A percentile compares a stretch with the other conserved stretches of the same genome.
Evolutionary conservation across 2,888 invertebrate species (phyloP).

Genomic region (Drosophila tanythrix): DNA sequence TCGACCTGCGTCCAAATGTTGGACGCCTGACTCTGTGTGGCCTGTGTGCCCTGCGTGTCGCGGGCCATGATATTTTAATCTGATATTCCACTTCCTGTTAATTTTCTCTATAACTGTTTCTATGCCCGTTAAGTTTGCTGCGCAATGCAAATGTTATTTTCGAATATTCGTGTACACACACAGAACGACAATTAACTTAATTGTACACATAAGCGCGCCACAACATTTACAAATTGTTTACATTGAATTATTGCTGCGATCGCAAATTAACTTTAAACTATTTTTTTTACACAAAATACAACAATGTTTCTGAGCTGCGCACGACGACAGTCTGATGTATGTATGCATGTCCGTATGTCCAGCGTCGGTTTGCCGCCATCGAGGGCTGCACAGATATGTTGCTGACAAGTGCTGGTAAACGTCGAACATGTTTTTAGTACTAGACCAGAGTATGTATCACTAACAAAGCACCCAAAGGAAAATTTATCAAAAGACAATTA

Average conservation of each 20-base stretch:
- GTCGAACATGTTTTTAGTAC: background rate
- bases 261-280: slow-evolving; percentile 11
- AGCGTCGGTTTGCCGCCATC: slow-evolving; percentile 27
- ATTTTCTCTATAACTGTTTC: slow-evolving; percentile 34
- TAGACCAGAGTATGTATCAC: background rate
- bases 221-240: slow-evolving; percentile 30
- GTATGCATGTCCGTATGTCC: slow-evolving; percentile 5
- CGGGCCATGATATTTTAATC: slow-evolving; percentile 72
- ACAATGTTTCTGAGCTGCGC: slow-evolving; percentile 32
- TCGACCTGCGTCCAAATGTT: slow-evolving; percentile 83
- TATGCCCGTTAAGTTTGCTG: slow-evolving; percentile 40
- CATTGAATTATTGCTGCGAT: slow-evolving; percentile 27
- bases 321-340: slow-evolving; percentile 3
- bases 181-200: slow-evolving; percentile 4
- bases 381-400: slow-evolving; percentile 17
- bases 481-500: background rate
- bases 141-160: slow-evolving; percentile 61
- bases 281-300: slow-evolving; percentile 32
- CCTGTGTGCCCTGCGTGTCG: slow-evolving; percentile 77
- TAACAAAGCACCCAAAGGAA: background rate
- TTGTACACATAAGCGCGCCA: background rate
- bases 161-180: slow-evolving; percentile 13
- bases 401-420: slow-evolving; percentile 10
- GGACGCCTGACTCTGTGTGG: slow-evolving; percentile 82
- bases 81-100: slow-evolving; percentile 4